phyloP scores from a whole-genome alignment of 2,888 invertebrate species.

The Eristalis pertinax region DNA sequence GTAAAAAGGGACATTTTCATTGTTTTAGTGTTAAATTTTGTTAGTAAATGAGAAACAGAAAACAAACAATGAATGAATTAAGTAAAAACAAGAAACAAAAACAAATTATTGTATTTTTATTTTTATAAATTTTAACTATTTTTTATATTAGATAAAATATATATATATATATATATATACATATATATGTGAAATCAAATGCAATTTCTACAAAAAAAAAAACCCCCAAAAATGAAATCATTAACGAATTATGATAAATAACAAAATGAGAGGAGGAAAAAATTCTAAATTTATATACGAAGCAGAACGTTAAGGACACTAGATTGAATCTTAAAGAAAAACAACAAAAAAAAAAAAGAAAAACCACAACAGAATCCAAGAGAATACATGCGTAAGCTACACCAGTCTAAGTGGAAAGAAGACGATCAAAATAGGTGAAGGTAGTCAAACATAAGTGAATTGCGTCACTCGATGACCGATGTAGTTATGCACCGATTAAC shows the following conservation, averaged over 20 bases:
- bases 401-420: background rate
- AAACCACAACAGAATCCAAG: background rate
- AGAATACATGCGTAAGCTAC: slow-evolving; percentile 28
- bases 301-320: slow-evolving; percentile 59
- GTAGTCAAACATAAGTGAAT: too few species aligned
- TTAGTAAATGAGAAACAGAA: slow-evolving; percentile 26
- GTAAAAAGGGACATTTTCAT: slow-evolving; percentile 62
- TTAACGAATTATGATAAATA: slow-evolving; percentile 59
- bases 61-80: slow-evolving; percentile 7
- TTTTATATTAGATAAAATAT: slow-evolving; percentile 69
- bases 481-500: slow-evolving; percentile 65
- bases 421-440: slow-evolving; percentile 27
- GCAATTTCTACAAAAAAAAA: slow-evolving; percentile 60
- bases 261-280: slow-evolving; percentile 41
- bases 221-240: slow-evolving; percentile 35
- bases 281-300: slow-evolving; percentile 72
- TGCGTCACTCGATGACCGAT: slow-evolving; percentile 37
- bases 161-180: slow-evolving; percentile 42
- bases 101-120: slow-evolving; percentile 63
- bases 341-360: background rate
- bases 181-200: slow-evolving; percentile 65
- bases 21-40: slow-evolving; percentile 69
- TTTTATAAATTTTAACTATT: slow-evolving; percentile 72
- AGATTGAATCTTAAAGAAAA: slow-evolving; percentile 40
- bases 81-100: slow-evolving; percentile 2